Conservation (phyloP, 2,888 invertebrate genomes). For the Harpalus rufipes region DNA sequence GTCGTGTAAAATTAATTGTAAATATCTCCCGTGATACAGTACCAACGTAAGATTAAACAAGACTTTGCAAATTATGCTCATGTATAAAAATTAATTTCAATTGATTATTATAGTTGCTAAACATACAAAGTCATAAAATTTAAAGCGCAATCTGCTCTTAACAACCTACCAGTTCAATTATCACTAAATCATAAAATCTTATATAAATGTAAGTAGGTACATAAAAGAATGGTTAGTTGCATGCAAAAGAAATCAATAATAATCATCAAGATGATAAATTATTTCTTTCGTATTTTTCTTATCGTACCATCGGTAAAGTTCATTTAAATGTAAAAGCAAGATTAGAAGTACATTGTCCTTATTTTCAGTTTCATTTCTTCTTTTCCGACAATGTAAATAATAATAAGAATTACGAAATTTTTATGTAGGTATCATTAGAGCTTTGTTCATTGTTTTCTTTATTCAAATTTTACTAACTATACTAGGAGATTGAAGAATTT, state of each 20-base stretch:
- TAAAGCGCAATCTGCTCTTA: neutral
- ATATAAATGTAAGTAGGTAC: neutral
- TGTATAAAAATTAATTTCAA: conserved; percentile 39
- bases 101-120: conserved; percentile 21
- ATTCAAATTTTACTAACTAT: too few species aligned
- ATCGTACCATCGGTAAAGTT: neutral
- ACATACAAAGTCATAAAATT: conserved; percentile 24
- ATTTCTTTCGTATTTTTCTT: neutral
- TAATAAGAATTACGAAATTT: too few species aligned
- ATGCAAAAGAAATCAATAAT: conserved; percentile 3
- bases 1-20: conserved; percentile 42
- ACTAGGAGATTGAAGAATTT: too few species aligned
- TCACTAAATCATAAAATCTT: conserved; percentile 3
- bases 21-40: conserved; percentile 33
- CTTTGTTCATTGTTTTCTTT: too few species aligned
- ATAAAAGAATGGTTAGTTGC: neutral
- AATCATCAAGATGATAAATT: neutral
- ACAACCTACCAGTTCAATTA: neutral
- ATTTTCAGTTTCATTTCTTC: neutral
- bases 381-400: too few species aligned
- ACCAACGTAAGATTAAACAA: conserved; percentile 20
- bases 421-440: too few species aligned
- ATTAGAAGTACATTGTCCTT: neutral
- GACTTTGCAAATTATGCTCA: conserved; percentile 14
- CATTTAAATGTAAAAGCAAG: neutral